Conservation (phyloP, 2,888 invertebrate genomes). For the Nebria salina region DNA sequence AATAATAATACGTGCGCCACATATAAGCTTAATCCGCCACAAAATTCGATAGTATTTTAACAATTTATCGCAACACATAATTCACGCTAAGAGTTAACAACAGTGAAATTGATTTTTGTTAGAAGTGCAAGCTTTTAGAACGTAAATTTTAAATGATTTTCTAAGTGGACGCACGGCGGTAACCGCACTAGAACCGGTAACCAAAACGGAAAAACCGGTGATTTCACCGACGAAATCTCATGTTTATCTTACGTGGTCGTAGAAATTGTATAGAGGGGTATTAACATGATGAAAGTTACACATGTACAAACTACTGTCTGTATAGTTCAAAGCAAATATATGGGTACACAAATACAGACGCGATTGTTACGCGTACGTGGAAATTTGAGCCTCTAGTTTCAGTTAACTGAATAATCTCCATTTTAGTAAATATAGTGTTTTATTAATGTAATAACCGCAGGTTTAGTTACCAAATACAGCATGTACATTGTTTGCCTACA, state of each 20-base stretch:
- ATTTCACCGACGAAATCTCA: background rate
- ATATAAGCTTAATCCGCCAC: background rate
- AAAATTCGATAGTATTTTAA: background rate
- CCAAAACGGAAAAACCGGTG: constrained; percentile 14
- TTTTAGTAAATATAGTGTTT: background rate
- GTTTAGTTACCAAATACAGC: background rate
- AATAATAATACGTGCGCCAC: background rate
- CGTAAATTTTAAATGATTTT: constrained; percentile 34
- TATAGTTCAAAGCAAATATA: constrained; percentile 3
- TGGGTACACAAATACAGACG: constrained; percentile 5
- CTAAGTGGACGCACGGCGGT: constrained; percentile 28
- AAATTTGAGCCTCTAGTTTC: background rate
- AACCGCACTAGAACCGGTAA: constrained; percentile 11
- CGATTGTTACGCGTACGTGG: background rate
- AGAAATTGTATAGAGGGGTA: background rate
- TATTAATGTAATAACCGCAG: background rate
- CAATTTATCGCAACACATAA: background rate
- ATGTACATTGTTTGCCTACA: background rate
- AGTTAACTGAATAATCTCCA: background rate
- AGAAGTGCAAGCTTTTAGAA: constrained; percentile 20
- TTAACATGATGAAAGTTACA: background rate
- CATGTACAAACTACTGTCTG: background rate
- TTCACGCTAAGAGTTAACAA: background rate
- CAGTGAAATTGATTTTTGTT: background rate
- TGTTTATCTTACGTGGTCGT: background rate